Evolutionary conservation across 2,797 vertebrate species (phyloP).

Genomic region (Ceryle rudis): DNA sequence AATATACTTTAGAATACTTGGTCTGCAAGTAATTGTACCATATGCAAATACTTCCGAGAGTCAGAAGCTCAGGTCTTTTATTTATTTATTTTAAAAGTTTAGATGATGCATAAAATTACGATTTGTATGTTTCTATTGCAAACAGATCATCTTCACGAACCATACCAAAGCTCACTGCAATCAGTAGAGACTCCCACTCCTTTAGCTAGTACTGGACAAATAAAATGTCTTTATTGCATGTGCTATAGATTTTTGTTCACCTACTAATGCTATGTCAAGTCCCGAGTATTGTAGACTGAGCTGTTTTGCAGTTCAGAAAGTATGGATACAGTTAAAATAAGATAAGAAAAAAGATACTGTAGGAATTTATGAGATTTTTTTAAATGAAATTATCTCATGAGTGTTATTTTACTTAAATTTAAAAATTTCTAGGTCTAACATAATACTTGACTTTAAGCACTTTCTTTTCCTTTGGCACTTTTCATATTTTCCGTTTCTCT

Average conservation of each 20-base stretch:
- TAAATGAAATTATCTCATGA: background rate
- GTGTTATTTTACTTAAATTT: background rate
- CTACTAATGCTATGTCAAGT: background rate
- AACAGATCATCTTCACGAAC: background rate
- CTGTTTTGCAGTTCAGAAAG: background rate
- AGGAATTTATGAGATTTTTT: background rate
- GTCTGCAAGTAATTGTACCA: background rate
- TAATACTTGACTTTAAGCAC: background rate
- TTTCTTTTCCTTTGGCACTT: background rate
- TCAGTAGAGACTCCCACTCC: background rate
- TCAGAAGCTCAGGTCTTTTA: background rate
- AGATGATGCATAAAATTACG: fast-evolving
- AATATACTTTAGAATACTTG: background rate
- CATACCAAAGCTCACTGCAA: background rate
- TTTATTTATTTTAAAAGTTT: background rate
- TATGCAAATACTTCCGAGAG: background rate
- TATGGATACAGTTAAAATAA: background rate
- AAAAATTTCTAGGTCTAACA: background rate
- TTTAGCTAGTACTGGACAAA: background rate
- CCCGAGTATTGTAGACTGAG: background rate
- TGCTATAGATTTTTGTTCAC: background rate
- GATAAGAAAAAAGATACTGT: background rate
- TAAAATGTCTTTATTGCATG: background rate
- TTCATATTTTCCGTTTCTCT: background rate
- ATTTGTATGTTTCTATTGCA: background rate